Base-by-base conservation (phyloP, 2,113 vertebrate genomes). In the Macrotus californicus region DNA sequence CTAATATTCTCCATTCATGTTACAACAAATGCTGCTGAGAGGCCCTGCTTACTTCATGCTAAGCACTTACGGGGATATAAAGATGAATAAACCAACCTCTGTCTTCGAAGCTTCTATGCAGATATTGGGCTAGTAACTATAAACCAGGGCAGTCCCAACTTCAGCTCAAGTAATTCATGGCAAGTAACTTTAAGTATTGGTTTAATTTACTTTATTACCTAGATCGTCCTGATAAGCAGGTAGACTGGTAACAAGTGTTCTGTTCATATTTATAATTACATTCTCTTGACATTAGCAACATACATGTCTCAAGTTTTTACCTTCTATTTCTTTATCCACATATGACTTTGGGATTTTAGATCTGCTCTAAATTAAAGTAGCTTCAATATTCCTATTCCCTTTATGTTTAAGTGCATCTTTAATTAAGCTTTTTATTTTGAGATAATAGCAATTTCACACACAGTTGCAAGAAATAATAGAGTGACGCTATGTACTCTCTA, bases 401-500 rank as follows among this genome's bases (percentile, higher is more conserved):
- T 87, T 41, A 70, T 80, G 16, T 82, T 86, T 92, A 79, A 26
- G 15, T 69, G n/a, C 22, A 54, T 84, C 88, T 85, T 84, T 41
- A 82, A 84, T 92, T 95, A 87, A 81, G 84, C 24, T 73, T 85
- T 92, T 89, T 66, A 83, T 91, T 95, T 80, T 95, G 56, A 90
- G 75, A 24, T 91, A 91, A 93, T 0, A 84, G 69, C 61, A 84
- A 26, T 84, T 70, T 95, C 70, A 93, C 26, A 70, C 52, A 36
- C 22, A 31, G 39, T 79, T 95, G 11, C 85, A 86, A 89, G 52
- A 93, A 94, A 77, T 43, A 94, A 85, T 34, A 91, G 69, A 52
- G 85, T 88, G n/a, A 89, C 59, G 15, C 21, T 43, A 52, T 7
- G 36, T 2, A 56, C 39, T 22, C 39, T 90, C 73, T 64, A 76